Conservation (phyloP, 2,797 vertebrate species). For the Pelobates cultripes region DNA sequence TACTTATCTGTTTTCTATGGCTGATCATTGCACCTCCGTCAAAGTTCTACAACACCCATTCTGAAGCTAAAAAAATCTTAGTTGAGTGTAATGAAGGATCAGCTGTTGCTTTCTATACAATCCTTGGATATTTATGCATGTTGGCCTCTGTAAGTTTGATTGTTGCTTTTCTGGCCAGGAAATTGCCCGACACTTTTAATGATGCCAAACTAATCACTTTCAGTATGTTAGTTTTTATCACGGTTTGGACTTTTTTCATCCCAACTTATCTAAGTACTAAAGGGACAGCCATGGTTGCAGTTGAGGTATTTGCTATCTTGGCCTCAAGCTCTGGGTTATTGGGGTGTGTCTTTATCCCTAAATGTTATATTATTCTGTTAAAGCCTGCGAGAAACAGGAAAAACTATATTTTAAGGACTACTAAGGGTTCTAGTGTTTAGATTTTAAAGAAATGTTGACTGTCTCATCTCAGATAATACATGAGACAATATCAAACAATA, state of each 20-base stretch:
- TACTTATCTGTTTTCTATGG: slow-evolving; percentile 16
- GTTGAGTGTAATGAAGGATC: slow-evolving; percentile 41
- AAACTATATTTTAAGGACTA: background rate
- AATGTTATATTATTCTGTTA: slow-evolving; percentile 50
- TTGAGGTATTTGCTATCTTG: slow-evolving; percentile 49
- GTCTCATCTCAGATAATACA: too few relatives aligned
- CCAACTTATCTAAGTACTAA: slow-evolving; percentile 34
- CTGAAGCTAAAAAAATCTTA: slow-evolving; percentile 15
- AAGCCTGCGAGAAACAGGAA: slow-evolving; percentile 48
- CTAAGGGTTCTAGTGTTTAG: too few relatives aligned
- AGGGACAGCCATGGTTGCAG: slow-evolving; percentile 32
- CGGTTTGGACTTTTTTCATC: slow-evolving; percentile 49
- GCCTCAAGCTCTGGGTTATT: slow-evolving; percentile 43
- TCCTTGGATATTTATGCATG: slow-evolving; percentile 41
- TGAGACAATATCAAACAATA: too few relatives aligned
- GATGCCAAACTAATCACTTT: slow-evolving; percentile 51
- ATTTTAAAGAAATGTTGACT: too few relatives aligned
- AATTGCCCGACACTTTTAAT: slow-evolving; percentile 45
- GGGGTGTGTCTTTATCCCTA: slow-evolving; percentile 40
- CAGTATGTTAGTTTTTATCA: slow-evolving; percentile 47
- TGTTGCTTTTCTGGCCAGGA: slow-evolving; percentile 43
- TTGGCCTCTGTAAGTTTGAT: slow-evolving; percentile 44
- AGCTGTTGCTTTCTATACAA: slow-evolving; percentile 33
- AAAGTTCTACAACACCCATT: background rate
- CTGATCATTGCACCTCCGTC: background rate